Evolutionary conservation across 2,797 vertebrate genomes (phyloP), one percentile per base, ranked within the genome.

Genomic region (Cephalopachus bancanus): DNA sequence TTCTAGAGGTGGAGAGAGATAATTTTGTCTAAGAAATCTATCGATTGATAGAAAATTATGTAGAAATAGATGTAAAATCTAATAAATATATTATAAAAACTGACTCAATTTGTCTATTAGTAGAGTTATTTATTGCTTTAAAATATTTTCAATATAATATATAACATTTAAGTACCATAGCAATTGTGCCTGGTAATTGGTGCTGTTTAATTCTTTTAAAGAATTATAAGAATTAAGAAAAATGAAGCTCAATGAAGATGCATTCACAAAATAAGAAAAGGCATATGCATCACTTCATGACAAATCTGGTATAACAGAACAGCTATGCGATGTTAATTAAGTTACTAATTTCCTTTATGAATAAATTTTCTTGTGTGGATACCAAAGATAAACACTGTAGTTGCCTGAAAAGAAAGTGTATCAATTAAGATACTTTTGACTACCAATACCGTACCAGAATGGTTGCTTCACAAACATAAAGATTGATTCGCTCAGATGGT

Each of bases 111-210:
- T 44, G 37, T 57, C 49, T 78, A 7, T 87, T 71, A 59, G 6
- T 30, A 59, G 19, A 80, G 55, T n/a, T 86, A 62, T 62, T 76
- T 57, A 49, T 19, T 83, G 8, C 26, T 87, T 94, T 15, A 64
- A 80, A 93, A 74, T 89, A 78, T 64, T 84, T 94, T 76, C 5
- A 78, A 8, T 93, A 26, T 44, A 44, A 24, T 86, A 24, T 86
- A 67, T 64, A 26, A 86, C 8, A 57, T 44, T 69, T 94, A 75
- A 64, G 30, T 83, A 83, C 59, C 49, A n/a, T 67, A 83, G 33
- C 1, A 74, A 51, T 12, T 19, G 3, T 59, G 30, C 16, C 28
- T 57, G 3, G 17, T 95, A 3, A 79, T 33, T 19, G 17, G 67
- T 33, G 20, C 37, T 72, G 20, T 37, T 76, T 24, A 44, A 24